A percentile compares a stretch with the other conserved stretches of the same genome.
These are phyloP conservation scores for Rallus limicola DNA, from an alignment of 2,113 vertebrate species.

Conservation along the genomic window DNA sequence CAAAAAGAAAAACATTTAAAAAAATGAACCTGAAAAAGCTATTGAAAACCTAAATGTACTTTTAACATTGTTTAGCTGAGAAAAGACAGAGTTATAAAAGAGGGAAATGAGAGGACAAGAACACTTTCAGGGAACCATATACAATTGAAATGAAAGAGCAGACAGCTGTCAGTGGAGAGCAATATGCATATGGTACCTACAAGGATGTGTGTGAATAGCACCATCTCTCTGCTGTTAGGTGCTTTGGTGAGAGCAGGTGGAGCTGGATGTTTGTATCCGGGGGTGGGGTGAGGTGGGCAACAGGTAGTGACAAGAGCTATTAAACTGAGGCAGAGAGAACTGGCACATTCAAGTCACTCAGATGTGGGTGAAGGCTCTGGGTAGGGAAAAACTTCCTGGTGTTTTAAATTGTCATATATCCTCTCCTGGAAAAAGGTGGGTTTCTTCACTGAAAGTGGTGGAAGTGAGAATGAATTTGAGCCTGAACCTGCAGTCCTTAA, in stretches of 20 bases:
- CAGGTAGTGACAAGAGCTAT: neutral
- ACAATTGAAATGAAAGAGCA: neutral
- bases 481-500: neutral
- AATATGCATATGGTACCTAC: neutral
- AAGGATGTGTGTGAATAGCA: rapidly evolving
- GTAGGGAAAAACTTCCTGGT: rapidly evolving
- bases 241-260: neutral
- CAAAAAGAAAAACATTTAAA: neutral
- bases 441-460: neutral
- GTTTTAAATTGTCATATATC: neutral
- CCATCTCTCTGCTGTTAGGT: neutral
- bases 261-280: neutral
- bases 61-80: neutral
- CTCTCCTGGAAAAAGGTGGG: neutral
- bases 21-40: neutral
- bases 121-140: neutral
- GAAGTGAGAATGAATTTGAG: neutral
- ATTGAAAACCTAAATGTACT: neutral
- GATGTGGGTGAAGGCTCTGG: neutral
- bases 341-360: neutral
- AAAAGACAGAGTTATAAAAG: neutral
- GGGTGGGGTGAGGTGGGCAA: no score
- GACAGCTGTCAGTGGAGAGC: neutral
- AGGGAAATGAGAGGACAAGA: neutral
- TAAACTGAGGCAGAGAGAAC: neutral